Evolutionary conservation across 2,113 vertebrate genomes (phyloP), one percentile per base, ranked within the genome.

Genomic region (Podarcis cretensis): DNA sequence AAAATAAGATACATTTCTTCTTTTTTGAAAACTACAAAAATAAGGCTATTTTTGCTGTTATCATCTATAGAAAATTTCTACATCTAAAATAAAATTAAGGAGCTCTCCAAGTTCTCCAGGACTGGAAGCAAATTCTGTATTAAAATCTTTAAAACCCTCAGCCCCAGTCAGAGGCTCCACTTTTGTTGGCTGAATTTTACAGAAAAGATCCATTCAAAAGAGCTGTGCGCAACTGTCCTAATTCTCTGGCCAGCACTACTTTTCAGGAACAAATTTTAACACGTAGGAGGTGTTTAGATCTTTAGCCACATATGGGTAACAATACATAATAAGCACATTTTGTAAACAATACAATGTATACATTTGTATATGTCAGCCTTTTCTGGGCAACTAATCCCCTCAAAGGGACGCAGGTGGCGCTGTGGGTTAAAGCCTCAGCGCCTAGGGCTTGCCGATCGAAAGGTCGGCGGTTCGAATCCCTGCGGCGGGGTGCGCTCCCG

Each of bases 21-120:
- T 83, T 3, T 88, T 82, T 35, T 35, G 35, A 85, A 86, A 48
- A 76, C 90, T 73, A 89, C 81, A 69, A 83, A 92, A 95, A 93
- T 93, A 94, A 75, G 83, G 85, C 92, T 54, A 85, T 76, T 74
- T 63, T 5, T 77, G 1, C 10, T 54, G 48, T 54, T 54, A 12
- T 54, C 9, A 54, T 73, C 66, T 86, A 81, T 37, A 74, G 54
- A 81, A 88, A 77, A 83, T 66, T 83, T 76, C 48, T 59, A 76
- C 76, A 82, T 83, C 66, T 76, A 75, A 83, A 88, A 76, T n/a
- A 88, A 86, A 65, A 48, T 40, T 32, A 83, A 88, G 81, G 74
- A 66, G 35, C 37, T 66, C 30, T 74, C 65, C 74, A 35, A n/a
- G 20, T 68, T 66, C 54, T 86, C 27, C 37, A 66, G 25, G 74